Evolutionary conservation across 2,113 vertebrate species (phyloP).

Genomic region (Myotis brandtii): DNA sequence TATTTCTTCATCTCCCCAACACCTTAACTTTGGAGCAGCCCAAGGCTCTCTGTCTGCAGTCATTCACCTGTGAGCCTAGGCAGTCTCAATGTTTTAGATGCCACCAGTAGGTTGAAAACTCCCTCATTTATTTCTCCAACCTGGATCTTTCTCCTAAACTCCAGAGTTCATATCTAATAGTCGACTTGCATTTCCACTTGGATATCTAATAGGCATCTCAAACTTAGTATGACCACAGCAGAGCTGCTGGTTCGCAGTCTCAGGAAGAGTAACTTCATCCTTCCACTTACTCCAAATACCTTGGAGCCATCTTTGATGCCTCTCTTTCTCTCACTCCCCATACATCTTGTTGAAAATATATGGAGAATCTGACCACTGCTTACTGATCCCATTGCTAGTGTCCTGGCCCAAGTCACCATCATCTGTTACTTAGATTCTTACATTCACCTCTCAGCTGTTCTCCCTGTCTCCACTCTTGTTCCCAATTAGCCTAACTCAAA

Average conservation of each 20-base stretch:
- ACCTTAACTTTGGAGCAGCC: background rate
- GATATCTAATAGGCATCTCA: background rate
- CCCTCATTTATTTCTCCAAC: background rate
- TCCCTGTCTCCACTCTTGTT: background rate
- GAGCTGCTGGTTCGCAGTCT: background rate
- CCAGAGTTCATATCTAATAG: background rate
- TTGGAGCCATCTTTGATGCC: background rate
- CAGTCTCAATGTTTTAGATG: background rate
- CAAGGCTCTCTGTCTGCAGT: background rate
- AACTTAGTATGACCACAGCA: background rate
- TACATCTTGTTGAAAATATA: background rate
- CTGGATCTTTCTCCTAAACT: background rate
- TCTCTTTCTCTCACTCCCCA: background rate
- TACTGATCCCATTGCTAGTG: background rate
- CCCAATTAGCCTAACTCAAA: background rate
- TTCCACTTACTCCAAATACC: background rate
- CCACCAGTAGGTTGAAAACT: background rate
- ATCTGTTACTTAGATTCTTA: background rate
- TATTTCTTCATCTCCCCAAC: background rate
- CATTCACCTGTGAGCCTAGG: background rate
- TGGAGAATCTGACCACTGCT: background rate
- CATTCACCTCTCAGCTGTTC: background rate
- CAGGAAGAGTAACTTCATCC: background rate
- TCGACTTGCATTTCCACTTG: background rate
- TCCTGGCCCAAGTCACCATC: background rate